Conservation (phyloP, 2,113 vertebrate genomes). For the Trogon melanurus region DNA sequence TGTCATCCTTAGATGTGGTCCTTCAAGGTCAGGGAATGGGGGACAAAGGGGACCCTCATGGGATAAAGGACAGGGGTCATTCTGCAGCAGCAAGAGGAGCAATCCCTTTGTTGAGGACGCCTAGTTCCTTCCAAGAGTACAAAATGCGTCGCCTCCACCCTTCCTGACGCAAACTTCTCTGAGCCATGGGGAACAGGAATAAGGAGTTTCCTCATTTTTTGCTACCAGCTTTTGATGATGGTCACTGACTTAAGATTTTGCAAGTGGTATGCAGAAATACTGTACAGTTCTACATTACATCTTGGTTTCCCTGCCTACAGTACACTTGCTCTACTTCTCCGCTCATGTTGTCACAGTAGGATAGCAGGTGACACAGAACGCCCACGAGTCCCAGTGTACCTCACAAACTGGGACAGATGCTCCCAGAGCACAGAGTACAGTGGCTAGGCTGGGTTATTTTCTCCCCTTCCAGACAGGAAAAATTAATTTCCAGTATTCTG, state of each 20-base stretch:
- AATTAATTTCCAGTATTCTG: background rate
- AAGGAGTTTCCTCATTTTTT: conserved; percentile 43
- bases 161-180: conserved; percentile 26
- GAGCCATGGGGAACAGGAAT: conserved; percentile 1
- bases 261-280: background rate
- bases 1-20: background rate
- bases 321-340: background rate
- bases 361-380: background rate
- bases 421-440: background rate
- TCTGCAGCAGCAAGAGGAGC: background rate
- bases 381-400: background rate
- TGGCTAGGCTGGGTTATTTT: background rate
- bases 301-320: background rate
- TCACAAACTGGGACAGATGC: background rate
- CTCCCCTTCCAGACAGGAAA: background rate
- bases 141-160: background rate
- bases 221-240: background rate
- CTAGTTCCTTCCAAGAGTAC: conserved; percentile 49
- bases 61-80: background rate
- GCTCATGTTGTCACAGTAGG: background rate
- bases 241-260: background rate
- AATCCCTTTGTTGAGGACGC: background rate
- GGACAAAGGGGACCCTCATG: background rate
- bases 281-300: background rate
- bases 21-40: background rate